These are phyloP conservation scores for Calypte anna DNA, from an alignment of 2,113 vertebrate genomes.

Conservation along the genomic window DNA sequence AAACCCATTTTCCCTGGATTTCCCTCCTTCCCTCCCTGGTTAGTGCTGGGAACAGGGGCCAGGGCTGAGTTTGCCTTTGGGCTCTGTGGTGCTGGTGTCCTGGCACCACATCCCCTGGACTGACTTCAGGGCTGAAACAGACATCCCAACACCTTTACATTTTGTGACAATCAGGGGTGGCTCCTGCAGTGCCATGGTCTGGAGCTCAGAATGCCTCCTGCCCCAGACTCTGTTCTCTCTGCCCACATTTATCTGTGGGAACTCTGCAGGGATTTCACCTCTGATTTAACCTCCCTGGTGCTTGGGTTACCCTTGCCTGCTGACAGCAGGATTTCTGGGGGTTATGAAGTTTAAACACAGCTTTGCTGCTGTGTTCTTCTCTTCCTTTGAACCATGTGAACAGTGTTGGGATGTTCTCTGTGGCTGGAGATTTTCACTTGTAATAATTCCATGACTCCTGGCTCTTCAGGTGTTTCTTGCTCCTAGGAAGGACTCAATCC, in stretches of 20 bases:
- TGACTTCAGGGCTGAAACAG: background rate
- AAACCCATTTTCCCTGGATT: background rate
- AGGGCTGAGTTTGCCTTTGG: background rate
- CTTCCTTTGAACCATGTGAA: background rate
- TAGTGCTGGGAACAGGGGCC: background rate
- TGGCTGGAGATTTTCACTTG: background rate
- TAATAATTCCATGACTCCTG: background rate
- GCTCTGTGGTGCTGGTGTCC: background rate
- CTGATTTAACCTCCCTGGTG: background rate
- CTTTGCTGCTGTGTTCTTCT: background rate
- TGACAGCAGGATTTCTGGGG: background rate
- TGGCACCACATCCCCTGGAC: too few relatives aligned
- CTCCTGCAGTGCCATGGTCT: background rate
- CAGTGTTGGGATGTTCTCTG: background rate
- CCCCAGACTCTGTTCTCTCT: background rate
- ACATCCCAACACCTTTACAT: background rate
- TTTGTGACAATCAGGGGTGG: background rate
- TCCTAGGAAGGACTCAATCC: background rate
- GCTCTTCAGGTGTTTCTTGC: background rate
- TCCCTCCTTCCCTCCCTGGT: accelerated
- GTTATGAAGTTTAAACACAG: background rate
- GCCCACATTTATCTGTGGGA: background rate
- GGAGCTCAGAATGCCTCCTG: background rate
- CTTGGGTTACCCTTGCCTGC: background rate
- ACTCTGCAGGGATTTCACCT: too few relatives aligned